phyloP scores from a whole-genome alignment of 2,113 vertebrate species.

The Gasterosteus nipponicus region DNA sequence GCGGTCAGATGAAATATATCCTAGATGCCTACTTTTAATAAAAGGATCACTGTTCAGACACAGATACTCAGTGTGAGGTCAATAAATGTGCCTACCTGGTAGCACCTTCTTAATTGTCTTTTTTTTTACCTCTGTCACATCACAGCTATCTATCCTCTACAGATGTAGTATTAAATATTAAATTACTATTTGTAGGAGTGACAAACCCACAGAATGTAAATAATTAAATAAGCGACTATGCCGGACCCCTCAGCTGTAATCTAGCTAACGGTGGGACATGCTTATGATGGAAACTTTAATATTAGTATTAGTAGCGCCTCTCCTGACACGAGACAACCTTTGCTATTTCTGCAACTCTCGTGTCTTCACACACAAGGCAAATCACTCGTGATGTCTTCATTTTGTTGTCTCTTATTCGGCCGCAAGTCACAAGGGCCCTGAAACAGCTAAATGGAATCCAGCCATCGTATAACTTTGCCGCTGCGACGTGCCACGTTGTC shows the following conservation, averaged over 20 bases:
- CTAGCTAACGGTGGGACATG: not conserved
- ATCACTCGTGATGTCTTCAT: not conserved
- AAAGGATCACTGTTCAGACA: slow-evolving; percentile 21
- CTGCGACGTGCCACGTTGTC: not conserved
- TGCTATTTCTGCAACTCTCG: not conserved
- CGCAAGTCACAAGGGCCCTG: not conserved
- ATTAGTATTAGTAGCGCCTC: not conserved
- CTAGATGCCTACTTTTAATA: slow-evolving; percentile 27
- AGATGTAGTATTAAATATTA: not conserved
- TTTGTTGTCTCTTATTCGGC: not conserved
- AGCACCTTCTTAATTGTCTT: not conserved
- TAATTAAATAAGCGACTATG: not conserved
- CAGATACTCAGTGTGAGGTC: slow-evolving; percentile 9
- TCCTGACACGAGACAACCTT: not conserved
- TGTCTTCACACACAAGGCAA: not conserved
- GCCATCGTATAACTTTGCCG: not conserved
- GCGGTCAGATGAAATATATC: slow-evolving; percentile 38
- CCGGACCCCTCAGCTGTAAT: not conserved
- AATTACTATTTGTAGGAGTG: not conserved
- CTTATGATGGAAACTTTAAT: too few species aligned
- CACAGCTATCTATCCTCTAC: not conserved
- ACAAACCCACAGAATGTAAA: not conserved
- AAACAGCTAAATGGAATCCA: not conserved
- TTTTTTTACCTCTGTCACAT: not conserved
- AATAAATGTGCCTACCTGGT: not conserved